These are phyloP conservation scores for Recurvirostra avosetta DNA, from an alignment of 2,113 vertebrate species.

Conservation along the genomic window DNA sequence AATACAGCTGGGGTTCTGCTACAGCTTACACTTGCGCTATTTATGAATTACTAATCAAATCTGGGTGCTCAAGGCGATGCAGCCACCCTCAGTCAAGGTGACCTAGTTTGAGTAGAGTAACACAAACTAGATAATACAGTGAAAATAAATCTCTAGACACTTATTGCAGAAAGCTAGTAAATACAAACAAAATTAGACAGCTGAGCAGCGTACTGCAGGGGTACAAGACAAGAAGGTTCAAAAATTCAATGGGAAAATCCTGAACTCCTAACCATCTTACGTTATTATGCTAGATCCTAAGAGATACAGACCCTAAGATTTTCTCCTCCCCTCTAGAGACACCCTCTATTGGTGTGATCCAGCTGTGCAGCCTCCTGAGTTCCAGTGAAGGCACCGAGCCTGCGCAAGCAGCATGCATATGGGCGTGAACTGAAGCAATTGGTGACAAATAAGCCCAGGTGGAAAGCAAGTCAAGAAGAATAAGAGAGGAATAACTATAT, in stretches of 20 bases:
- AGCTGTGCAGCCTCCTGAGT: background rate
- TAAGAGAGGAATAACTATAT: background rate
- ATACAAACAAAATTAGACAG: background rate
- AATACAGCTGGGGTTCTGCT: background rate
- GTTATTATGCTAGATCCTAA: background rate
- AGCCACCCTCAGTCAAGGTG: background rate
- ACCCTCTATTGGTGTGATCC: background rate
- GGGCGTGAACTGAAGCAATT: background rate
- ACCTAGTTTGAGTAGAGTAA: background rate
- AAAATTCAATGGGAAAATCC: background rate
- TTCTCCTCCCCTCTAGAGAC: background rate
- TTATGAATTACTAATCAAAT: background rate
- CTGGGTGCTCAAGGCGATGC: background rate
- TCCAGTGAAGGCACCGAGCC: accelerated
- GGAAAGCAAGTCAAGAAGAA: background rate
- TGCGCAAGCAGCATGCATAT: accelerated
- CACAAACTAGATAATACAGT: background rate
- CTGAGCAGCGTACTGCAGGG: background rate
- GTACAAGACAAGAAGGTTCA: background rate
- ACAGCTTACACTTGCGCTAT: background rate
- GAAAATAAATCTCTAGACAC: background rate
- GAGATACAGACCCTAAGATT: background rate
- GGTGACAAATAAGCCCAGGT: background rate
- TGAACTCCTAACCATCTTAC: background rate
- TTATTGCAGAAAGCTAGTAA: background rate